Evolutionary conservation across 2,888 invertebrate species (phyloP), one percentile per base, ranked within the genome.

Genomic region (Platycnemis pennipes): DNA sequence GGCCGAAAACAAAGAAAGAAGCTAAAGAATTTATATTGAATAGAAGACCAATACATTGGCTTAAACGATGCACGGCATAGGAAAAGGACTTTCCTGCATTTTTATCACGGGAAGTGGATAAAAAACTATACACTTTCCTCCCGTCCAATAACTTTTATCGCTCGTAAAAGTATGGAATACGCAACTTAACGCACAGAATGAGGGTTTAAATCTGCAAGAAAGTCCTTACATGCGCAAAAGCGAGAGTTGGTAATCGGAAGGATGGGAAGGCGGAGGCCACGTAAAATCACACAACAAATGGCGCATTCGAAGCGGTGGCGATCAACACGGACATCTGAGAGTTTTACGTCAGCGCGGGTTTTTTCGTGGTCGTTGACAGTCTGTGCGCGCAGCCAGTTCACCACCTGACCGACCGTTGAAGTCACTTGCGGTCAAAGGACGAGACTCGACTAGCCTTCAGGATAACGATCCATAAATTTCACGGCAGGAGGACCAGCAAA

Each of bases 401-500:
- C n/a, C 69, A 44, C 63, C 63, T 63, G 63, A 63, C 19, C 91
- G 13, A 56, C 44, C 91, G 63, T 91, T 91, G 91, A 91, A 91
- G 91, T 91, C 91, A 91, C 91, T 91, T 44, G 37, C 44, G 63
- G 56, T 69, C 91, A 31, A 69, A 91, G 63, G 69, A 91, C 37
- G 77, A 44, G 91, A n/a, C 69, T 63, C 44, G 63, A 91, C 91
- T 56, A 44, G 91, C 91, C 91, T 56, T 5, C 8, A 45, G 91
- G 91, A 91, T 91, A 91, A 91, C 91, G 91, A 91, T 69, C 91
- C 63, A 91, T 91, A 91, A 91, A 91, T 91, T 91, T 91, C 91
- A 91, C 91, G 63, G 91, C 91, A 45, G 91, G 91, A 91, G 91
- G 91, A 91, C 91, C 91, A 69, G 63, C 69, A 44, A n/a, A 63